Conservation (phyloP, 2,888 invertebrate species). For the Pasiphila rectangulata region DNA sequence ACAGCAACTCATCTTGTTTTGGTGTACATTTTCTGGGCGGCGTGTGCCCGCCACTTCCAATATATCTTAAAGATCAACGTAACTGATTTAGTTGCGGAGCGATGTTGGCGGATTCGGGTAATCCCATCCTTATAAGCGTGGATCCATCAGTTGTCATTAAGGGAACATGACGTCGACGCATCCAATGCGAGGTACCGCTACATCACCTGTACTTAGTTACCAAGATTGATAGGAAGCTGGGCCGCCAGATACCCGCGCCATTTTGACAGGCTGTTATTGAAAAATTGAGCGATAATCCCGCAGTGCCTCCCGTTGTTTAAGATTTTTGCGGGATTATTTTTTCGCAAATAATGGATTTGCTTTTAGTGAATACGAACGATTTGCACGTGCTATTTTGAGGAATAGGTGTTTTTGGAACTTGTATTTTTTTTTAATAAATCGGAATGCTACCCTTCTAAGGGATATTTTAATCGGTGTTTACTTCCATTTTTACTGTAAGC, state of each 20-base stretch:
- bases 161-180: conserved; percentile 50
- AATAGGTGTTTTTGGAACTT: conserved; percentile 5
- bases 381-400: conserved; percentile 22
- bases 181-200: conserved; percentile 37
- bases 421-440: background rate
- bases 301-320: conserved; percentile 52
- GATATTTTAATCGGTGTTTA: no score
- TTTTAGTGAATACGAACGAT: conserved; percentile 30
- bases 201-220: conserved; percentile 31
- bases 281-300: conserved; percentile 76
- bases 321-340: conserved; percentile 46
- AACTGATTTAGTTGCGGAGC: conserved; percentile 63
- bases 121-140: conserved; percentile 66
- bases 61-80: conserved; percentile 44
- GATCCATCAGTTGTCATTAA: conserved; percentile 77
- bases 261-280: conserved; percentile 73
- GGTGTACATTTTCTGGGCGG: conserved; percentile 22
- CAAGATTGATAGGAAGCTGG: conserved; percentile 68
- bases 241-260: conserved; percentile 44
- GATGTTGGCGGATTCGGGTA: conserved; percentile 56
- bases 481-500: no score
- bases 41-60: conserved; percentile 36
- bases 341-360: conserved; percentile 29
- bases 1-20: conserved; percentile 22
- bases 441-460: background rate